Conservation (phyloP, 2,797 vertebrate genomes). For the Champsocephalus esox region DNA sequence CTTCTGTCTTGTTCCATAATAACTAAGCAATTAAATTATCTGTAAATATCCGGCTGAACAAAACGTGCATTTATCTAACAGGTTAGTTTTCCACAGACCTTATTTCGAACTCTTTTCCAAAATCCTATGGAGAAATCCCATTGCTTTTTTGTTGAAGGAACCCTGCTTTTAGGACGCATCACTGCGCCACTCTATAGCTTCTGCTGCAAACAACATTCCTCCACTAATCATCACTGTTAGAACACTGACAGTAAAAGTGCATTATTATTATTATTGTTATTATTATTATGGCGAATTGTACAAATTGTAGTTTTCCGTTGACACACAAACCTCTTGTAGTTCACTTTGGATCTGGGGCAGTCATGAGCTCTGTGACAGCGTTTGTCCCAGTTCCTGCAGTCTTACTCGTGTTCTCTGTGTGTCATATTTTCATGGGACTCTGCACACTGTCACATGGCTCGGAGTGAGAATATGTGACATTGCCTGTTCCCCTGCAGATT, state of each 20-base stretch:
- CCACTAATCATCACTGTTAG: neutral
- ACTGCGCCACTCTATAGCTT: neutral
- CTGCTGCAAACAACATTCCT: neutral
- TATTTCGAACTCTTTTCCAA: too few species aligned
- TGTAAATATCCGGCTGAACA: neutral
- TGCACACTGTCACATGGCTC: constrained; percentile 29
- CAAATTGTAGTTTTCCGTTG: constrained; percentile 2
- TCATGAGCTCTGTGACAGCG: constrained; percentile 16
- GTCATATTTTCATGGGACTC: constrained; percentile 13
- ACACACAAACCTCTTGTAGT: constrained; percentile 22
- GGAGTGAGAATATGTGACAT: constrained; percentile 33
- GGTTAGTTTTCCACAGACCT: too few species aligned
- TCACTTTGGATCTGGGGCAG: constrained; percentile 26
- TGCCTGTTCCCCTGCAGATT: constrained; percentile 27
- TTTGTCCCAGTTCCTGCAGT: constrained; percentile 10
- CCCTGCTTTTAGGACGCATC: too few species aligned
- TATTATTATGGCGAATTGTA: neutral
- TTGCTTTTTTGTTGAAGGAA: too few species aligned
- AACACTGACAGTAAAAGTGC: neutral
- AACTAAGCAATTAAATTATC: neutral
- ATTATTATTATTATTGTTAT: neutral
- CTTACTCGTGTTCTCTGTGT: neutral
- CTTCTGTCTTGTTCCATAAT: neutral
- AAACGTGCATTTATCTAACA: too few species aligned
- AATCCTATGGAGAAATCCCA: too few species aligned